A percentile compares a stretch with the other conserved stretches of the same genome.
phyloP scores from a whole-genome alignment of 2,113 vertebrate species.

The Chrysemys picta region DNA sequence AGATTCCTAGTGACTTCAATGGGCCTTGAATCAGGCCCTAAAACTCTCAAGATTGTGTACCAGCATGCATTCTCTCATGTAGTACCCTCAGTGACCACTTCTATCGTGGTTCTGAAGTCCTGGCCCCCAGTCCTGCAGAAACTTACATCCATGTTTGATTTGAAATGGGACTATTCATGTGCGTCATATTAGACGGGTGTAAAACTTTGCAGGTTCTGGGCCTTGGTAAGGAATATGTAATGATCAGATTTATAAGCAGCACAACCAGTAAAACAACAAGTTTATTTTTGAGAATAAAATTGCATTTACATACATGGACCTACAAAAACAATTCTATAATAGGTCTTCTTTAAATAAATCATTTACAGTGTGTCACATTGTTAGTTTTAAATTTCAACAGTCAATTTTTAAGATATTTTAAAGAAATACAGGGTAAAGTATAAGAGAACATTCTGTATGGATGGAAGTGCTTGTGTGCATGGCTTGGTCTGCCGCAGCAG shows the following conservation, averaged over 20 bases:
- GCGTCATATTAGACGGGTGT: not conserved
- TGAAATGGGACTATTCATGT: not conserved
- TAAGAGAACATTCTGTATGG: not conserved
- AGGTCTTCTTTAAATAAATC: not conserved
- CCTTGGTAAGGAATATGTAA: not conserved
- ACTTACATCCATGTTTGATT: not conserved
- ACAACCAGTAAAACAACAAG: not conserved
- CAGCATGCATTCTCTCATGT: rapidly evolving
- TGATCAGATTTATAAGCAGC: not conserved
- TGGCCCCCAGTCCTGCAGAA: not conserved
- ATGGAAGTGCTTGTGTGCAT: not conserved
- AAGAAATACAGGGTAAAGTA: not conserved
- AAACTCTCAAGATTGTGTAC: not conserved
- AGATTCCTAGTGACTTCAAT: not conserved
- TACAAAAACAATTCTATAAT: not conserved
- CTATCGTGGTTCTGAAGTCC: not conserved
- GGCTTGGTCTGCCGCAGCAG: constrained; percentile 27
- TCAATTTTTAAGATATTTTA: not conserved
- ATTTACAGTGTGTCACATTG: not conserved
- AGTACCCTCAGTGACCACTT: not conserved
- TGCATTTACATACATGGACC: not conserved
- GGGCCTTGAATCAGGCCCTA: not conserved
- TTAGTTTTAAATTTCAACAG: not conserved
- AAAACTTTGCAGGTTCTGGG: not conserved
- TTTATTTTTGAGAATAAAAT: not conserved